Conservation (phyloP, 2,113 vertebrate species). For the Heterocephalus glaber region DNA sequence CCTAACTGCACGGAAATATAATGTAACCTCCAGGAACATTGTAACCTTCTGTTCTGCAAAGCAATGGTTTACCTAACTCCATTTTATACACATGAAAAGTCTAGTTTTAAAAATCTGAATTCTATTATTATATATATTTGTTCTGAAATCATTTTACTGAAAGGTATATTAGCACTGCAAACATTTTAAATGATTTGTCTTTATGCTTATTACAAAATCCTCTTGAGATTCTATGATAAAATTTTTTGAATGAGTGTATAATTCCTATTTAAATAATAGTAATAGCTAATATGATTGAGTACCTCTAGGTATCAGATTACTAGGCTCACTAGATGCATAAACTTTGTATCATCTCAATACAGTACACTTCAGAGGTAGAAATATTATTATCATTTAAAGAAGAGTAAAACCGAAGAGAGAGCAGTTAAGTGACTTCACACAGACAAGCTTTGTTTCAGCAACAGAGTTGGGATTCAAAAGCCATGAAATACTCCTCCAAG, state of each 20-base stretch:
- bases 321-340: background rate
- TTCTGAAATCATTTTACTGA: conserved; percentile 2
- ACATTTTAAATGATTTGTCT: conserved; percentile 7
- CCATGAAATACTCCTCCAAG: background rate
- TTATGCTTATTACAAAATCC: background rate
- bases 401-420: background rate
- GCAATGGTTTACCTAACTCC: background rate
- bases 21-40: conserved; percentile 18
- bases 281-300: background rate
- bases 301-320: background rate
- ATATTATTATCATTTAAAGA: background rate
- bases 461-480: background rate
- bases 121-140: conserved; percentile 34
- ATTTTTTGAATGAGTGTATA: background rate
- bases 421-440: background rate
- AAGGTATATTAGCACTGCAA: background rate
- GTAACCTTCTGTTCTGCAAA: conserved; percentile 28
- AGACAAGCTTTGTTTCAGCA: background rate
- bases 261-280: background rate
- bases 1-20: conserved; percentile 2
- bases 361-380: background rate
- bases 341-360: conserved; percentile 8
- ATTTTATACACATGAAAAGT: background rate
- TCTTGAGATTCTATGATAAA: background rate
- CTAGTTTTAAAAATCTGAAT: background rate